phyloP scores from a whole-genome alignment of 1,140 invertebrate genomes.

The Tachypleus tridentatus region DNA sequence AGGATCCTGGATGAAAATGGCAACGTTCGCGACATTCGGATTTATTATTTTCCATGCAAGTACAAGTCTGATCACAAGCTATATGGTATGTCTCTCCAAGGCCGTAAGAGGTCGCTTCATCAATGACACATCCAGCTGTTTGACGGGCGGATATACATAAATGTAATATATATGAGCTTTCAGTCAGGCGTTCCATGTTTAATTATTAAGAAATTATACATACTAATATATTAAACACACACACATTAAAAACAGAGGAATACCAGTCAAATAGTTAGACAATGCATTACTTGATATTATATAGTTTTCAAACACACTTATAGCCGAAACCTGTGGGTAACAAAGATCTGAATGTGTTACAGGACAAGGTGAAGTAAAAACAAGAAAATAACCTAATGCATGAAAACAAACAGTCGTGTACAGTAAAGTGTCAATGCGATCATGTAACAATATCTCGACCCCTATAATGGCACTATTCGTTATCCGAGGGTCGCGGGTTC shows the following conservation, averaged over 20 bases:
- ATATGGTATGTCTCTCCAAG: constrained; percentile 6
- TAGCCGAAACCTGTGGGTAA: too few relatives aligned
- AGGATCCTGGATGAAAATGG: background rate
- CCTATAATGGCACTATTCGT: too few relatives aligned
- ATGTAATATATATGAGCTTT: background rate
- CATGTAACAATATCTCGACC: too few relatives aligned
- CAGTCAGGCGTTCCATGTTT: background rate
- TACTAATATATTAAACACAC: background rate
- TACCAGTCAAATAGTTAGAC: background rate
- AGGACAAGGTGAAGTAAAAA: too few relatives aligned
- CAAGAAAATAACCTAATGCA: too few relatives aligned
- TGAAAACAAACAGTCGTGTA: too few relatives aligned
- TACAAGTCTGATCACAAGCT: constrained; percentile 6
- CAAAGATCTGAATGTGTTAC: too few relatives aligned
- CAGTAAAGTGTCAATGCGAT: too few relatives aligned
- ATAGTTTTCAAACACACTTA: too few relatives aligned
- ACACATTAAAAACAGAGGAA: background rate
- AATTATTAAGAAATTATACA: background rate
- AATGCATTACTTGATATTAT: too few relatives aligned
- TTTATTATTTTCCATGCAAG: background rate
- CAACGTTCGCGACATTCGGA: constrained; percentile 10
- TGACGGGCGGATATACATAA: background rate
- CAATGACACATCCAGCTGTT: constrained; percentile 1
- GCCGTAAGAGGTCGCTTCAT: background rate
- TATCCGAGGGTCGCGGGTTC: too few relatives aligned